These are phyloP conservation scores for Sinosuthora webbiana DNA, from an alignment of 2,113 vertebrate species.

Conservation along the genomic window DNA sequence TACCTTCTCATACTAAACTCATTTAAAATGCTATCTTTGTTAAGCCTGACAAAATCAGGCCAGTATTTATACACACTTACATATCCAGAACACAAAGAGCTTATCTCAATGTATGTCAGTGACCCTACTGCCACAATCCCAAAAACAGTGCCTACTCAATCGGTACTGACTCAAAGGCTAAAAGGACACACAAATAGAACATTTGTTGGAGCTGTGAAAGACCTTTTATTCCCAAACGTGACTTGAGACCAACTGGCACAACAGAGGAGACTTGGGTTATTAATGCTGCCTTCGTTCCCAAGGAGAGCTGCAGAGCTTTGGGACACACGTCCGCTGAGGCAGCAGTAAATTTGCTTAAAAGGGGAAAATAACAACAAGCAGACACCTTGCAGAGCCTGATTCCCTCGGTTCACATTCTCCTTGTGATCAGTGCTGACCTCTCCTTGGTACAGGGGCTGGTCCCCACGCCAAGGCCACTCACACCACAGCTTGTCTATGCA, in stretches of 20 bases:
- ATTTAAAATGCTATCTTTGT: background rate
- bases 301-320: background rate
- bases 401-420: background rate
- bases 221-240: background rate
- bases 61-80: background rate
- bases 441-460: background rate
- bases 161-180: background rate
- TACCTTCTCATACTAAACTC: background rate
- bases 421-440: background rate
- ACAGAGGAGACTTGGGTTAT: background rate
- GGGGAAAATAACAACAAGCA: background rate
- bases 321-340: background rate
- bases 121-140: background rate
- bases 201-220: background rate
- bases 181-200: background rate
- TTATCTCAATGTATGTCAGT: background rate
- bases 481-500: background rate
- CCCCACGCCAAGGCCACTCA: background rate
- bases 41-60: background rate
- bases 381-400: background rate
- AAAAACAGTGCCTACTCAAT: background rate
- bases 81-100: background rate
- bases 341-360: conserved; percentile 43
- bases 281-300: background rate
- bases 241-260: conserved; percentile 1